Evolutionary conservation across 2,888 invertebrate genomes (phyloP), one percentile per base, ranked within the genome.

Genomic region (Entomobrya proxima): DNA sequence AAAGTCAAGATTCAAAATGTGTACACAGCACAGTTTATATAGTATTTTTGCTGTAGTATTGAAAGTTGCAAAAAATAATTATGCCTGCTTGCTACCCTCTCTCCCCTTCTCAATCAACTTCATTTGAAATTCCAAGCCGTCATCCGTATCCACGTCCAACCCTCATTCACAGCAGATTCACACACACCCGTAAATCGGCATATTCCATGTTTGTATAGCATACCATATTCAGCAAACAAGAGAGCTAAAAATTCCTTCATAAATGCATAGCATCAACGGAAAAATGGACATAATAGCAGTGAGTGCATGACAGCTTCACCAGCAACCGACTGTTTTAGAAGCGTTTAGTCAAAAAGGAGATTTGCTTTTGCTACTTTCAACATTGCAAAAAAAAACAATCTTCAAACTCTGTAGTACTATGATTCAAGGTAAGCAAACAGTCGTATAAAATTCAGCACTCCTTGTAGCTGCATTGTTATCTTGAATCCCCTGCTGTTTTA

Each of bases 401-500:
- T 35, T 64, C 35, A 15, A 67, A 55, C 21, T 13, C 37, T 67
- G 21, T 9, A 47, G 30, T 47, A 72, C 35, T 32, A 69, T 47
- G 52, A 74, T 52, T 40, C 74, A 74, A 67, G 50, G 79, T 67
- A 79, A 47, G 79, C 69, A 80, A 80, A 80, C 72, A 80, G 52
- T 9, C 40, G 18, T 18, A 18, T 7, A n/a, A 27, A 9, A 21
- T 21, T 9, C 35, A 11, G 11, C 30, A 50, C n/a, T 47, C 44
- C 27, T 55, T 24, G 15, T n/a, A 40, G 13, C 44, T 47, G 47
- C 72, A 47, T 72, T 72, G 30, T 11, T 7, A 7, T 13, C 44
- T n/a, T n/a, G n/a, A n/a, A 52, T 55, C 72, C 72, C 80, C 80
- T 80, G 80, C 80, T 80, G 80, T 40, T 64, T 79, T 72, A 72